Conservation (phyloP, 2,113 vertebrate genomes). For the Centropus bengalensis region DNA sequence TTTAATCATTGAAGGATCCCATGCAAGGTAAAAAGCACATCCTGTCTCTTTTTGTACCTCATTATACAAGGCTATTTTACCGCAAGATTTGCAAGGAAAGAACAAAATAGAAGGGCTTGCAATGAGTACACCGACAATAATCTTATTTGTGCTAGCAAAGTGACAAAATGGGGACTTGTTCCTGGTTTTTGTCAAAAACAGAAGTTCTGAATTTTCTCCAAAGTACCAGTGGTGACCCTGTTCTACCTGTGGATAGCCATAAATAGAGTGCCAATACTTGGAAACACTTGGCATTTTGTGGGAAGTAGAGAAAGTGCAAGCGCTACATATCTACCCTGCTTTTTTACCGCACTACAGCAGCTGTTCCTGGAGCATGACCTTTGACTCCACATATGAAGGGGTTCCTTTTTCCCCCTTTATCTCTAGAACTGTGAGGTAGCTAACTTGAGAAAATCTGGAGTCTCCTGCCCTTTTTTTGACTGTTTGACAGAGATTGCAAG, state of each 20-base stretch:
- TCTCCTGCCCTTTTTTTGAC: neutral
- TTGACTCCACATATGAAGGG: neutral
- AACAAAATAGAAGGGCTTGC: accelerated
- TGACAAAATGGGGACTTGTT: neutral
- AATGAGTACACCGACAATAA: neutral
- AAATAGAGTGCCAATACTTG: neutral
- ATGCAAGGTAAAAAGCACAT: neutral
- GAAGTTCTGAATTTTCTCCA: neutral
- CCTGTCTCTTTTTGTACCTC: neutral
- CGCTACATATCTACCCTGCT: neutral
- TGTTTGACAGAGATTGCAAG: neutral
- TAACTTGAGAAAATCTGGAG: neutral
- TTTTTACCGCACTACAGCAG: neutral
- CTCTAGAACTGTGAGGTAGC: neutral
- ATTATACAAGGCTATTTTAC: neutral
- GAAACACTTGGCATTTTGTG: neutral
- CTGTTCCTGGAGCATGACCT: neutral
- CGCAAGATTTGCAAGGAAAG: neutral
- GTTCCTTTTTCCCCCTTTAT: neutral
- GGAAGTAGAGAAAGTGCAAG: neutral
- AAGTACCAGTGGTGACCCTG: neutral
- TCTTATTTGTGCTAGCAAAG: neutral
- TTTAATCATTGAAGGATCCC: neutral
- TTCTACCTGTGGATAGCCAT: neutral
- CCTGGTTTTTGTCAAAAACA: neutral